Evolutionary conservation across 2,113 vertebrate genomes (phyloP).

Genomic region (Raja brachyura): DNA sequence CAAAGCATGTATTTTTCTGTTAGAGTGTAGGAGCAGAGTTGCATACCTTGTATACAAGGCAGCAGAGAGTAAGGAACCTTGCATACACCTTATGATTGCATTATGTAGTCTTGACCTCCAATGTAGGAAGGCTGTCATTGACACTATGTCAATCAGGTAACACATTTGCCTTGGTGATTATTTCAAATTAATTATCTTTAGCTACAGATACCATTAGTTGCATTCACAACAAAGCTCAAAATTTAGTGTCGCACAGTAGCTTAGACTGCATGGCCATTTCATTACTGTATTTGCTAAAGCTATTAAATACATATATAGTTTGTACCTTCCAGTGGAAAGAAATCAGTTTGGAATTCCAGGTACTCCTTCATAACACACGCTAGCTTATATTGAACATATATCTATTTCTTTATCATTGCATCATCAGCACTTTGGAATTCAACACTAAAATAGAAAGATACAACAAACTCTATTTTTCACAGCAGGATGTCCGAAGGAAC

Average conservation of each 20-base stretch:
- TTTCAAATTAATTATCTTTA: neutral
- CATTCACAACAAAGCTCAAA: neutral
- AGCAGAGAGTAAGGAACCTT: too few species aligned
- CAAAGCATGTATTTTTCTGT: too few species aligned
- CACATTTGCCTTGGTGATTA: neutral
- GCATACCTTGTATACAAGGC: too few species aligned
- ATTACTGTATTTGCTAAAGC: neutral
- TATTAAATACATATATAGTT: neutral
- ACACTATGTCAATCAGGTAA: neutral
- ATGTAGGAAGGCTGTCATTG: neutral
- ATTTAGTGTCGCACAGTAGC: neutral
- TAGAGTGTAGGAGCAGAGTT: too few species aligned
- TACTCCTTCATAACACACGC: too few species aligned
- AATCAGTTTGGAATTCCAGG: neutral
- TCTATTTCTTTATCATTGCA: too few species aligned
- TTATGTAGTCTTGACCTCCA: neutral
- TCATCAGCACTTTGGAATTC: too few species aligned
- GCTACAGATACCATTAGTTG: neutral
- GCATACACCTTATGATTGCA: neutral
- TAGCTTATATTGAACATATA: too few species aligned
- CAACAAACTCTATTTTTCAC: too few species aligned
- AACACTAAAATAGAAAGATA: too few species aligned
- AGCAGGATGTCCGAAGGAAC: too few species aligned
- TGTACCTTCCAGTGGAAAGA: neutral
- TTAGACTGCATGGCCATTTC: neutral